phyloP scores from a whole-genome alignment of 2,888 invertebrate species.

The Cetonia aurata region DNA sequence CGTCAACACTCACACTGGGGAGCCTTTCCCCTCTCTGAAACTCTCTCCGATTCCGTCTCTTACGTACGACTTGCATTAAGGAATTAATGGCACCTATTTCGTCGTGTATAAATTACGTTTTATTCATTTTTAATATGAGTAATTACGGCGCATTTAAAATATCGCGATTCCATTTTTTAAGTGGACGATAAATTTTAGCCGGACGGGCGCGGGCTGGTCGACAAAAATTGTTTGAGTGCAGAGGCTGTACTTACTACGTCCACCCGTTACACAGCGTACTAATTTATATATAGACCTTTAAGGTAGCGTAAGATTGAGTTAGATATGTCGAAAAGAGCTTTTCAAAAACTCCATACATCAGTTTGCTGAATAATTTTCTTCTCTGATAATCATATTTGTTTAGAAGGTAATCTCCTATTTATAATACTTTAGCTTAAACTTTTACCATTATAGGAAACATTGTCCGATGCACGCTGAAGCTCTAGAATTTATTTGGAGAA shows the following conservation, averaged over 20 bases:
- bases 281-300: slow-evolving; percentile 7
- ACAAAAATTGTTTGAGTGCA: slow-evolving; percentile 17
- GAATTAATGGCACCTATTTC: slow-evolving; percentile 38
- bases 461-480: too few species aligned
- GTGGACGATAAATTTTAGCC: slow-evolving; percentile 25
- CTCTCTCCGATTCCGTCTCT: slow-evolving; percentile 31
- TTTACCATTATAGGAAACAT: too few species aligned
- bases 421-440: too few species aligned
- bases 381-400: too few species aligned
- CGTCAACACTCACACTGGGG: too few species aligned
- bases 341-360: too few species aligned
- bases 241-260: slow-evolving; percentile 3
- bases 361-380: too few species aligned
- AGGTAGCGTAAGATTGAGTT: not conserved
- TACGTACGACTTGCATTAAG: slow-evolving; percentile 23
- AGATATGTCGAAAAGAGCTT: too few species aligned
- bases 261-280: not conserved
- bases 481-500: too few species aligned
- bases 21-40: too few species aligned
- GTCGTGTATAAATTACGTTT: slow-evolving; percentile 39
- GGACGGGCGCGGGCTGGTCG: not conserved
- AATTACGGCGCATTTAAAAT: slow-evolving; percentile 37
- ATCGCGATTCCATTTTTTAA: slow-evolving; percentile 30
- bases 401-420: too few species aligned
- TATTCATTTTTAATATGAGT: slow-evolving; percentile 44